Evolutionary conservation across 92 coral and sea anemone species (phyloP), one percentile per base, ranked within the genome.

Genomic region (Actinostola sp.): DNA sequence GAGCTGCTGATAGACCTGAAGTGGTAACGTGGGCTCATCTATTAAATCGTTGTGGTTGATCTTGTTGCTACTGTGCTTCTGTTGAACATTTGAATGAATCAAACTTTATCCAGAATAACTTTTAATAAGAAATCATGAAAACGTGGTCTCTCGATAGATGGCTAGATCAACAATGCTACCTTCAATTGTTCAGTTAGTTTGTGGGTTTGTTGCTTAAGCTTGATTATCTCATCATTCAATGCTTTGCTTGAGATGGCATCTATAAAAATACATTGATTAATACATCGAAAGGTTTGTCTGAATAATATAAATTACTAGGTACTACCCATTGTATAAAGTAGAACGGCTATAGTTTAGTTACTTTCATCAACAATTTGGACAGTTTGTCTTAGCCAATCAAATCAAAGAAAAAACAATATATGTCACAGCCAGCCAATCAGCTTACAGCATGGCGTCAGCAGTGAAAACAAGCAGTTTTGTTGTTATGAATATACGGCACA

Each of bases 151-250:
- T 39, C 8, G 29, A 55, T 23, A 9, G 23, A 55, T 23, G 30
- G 25, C 8, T 59, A 29, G 17, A 0, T 66, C 11, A 33, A 48
- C 7, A 28, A 6, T 24, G 30, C 15, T 34, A 73, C 92, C 78
- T 84, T 55, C 2, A 89, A 46, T 64, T 89, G 89, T 45, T 78
- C 83, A 34, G 63, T 77, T 3, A 89, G 81, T 28, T 72, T 72
- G 58, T 89, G 90, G 52, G 89, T 92, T 44, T 92, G 92, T 56
- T 79, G 84, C 67, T 84, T 89, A 17, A 92, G 79, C 15, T 82
- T 75, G 1, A 86, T 77, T 27, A 92, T 78, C 61, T 92, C 92
- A 28, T 88, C 79, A 42, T 81, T 86, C 42, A 92, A 82, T 20
- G 80, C 48, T 25, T 35, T 9, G 19, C 28, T 31, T 21, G 59